Conservation (phyloP, 2,888 invertebrate genomes). For the Mythimna pallens region DNA sequence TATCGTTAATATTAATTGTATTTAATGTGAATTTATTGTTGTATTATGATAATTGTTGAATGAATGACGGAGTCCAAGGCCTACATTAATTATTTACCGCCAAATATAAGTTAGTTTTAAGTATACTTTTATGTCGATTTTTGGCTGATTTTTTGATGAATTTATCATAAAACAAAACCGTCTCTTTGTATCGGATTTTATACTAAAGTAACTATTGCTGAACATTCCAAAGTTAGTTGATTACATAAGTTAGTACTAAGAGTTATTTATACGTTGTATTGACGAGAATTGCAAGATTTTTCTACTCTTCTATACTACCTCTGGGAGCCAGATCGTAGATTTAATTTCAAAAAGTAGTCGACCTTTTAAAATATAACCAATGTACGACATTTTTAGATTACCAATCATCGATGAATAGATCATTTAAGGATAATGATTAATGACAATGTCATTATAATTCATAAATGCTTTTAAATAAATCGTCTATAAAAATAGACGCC, state of each 20-base stretch:
- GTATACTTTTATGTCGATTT: constrained; percentile 56
- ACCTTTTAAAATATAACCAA: not conserved
- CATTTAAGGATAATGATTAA: not conserved
- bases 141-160: constrained; percentile 55
- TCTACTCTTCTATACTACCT: not conserved
- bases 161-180: constrained; percentile 38
- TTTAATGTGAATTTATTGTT: constrained; percentile 73
- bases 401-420: not conserved
- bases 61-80: constrained; percentile 75
- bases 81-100: constrained; percentile 65
- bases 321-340: not conserved
- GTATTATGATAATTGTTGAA: constrained; percentile 63
- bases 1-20: constrained; percentile 73
- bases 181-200: constrained; percentile 38
- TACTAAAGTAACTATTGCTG: constrained; percentile 30
- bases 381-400: not conserved
- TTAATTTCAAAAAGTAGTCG: not conserved
- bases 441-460: not conserved
- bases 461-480: not conserved
- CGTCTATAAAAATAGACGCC: too few species aligned
- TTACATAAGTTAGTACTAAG: constrained; percentile 56
- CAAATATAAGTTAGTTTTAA: constrained; percentile 64
- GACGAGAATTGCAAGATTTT: constrained; percentile 13
- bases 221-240: constrained; percentile 65
- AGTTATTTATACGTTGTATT: constrained; percentile 37